These are phyloP conservation scores for Centroberyx gerrardi DNA, from an alignment of 2,797 vertebrate species.

Conservation along the genomic window DNA sequence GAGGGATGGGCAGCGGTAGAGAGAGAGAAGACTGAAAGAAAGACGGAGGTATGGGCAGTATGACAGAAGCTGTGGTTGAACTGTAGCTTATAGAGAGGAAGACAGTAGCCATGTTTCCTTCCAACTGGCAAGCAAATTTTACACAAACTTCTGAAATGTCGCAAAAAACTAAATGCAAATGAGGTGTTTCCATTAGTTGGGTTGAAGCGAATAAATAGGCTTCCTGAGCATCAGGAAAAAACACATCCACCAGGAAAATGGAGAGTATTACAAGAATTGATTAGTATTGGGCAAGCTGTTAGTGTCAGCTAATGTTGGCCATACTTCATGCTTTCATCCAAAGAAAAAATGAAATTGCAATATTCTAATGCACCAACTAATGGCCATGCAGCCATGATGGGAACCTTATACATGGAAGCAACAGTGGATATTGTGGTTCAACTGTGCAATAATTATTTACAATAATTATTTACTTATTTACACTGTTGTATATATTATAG, in stretches of 20 bases:
- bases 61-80: conserved; percentile 5
- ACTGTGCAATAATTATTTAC: too few species aligned
- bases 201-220: conserved; percentile 22
- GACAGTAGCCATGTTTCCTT: conserved; percentile 1
- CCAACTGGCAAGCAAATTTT: not conserved
- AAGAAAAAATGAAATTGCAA: conserved; percentile 34
- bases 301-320: conserved; percentile 52
- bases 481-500: too few species aligned
- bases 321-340: conserved; percentile 60
- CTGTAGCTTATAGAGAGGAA: not conserved
- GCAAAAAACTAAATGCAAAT: not conserved
- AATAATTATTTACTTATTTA: too few species aligned
- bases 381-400: too few species aligned
- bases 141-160: too few species aligned
- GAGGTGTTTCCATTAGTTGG: conserved; percentile 23
- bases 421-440: too few species aligned
- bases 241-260: conserved; percentile 38
- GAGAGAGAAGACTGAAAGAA: conserved; percentile 8
- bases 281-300: conserved; percentile 57
- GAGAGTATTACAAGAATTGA: conserved; percentile 37
- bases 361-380: conserved; percentile 18
- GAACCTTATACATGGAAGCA: too few species aligned
- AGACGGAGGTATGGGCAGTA: conserved; percentile 12
- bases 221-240: not conserved
- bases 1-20: conserved; percentile 16